Conservation (phyloP, 2,113 vertebrate genomes). For the Alethe diademata region DNA sequence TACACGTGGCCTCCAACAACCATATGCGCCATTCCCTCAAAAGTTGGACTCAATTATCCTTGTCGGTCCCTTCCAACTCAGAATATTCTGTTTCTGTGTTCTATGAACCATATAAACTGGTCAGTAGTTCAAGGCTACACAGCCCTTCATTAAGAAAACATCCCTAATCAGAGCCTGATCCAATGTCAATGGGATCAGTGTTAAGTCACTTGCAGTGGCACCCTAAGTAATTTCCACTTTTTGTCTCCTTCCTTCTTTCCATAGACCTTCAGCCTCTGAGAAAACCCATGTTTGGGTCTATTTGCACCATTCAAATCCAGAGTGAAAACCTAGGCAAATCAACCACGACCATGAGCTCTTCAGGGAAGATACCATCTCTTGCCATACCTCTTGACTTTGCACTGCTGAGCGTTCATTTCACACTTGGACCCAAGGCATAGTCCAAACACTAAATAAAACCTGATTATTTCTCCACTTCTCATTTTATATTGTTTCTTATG, state of each 20-base stretch:
- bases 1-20: background rate
- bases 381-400: background rate
- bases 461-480: background rate
- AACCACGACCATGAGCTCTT: background rate
- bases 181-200: background rate
- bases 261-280: background rate
- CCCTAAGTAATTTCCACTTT: background rate
- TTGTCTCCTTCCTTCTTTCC: background rate
- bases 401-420: background rate
- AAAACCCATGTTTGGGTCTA: background rate
- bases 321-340: background rate
- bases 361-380: background rate
- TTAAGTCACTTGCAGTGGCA: background rate
- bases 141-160: background rate
- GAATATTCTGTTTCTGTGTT: background rate
- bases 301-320: background rate
- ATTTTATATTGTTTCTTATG: background rate
- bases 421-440: background rate
- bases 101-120: background rate
- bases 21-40: background rate
- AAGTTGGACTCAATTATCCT: background rate
- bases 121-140: background rate
- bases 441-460: background rate
- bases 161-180: background rate
- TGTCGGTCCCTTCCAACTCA: background rate